Evolutionary conservation across 35 echinoderm and acorn worm species (phyloP).

Genomic region (Strongylocentrotus purpuratus): DNA sequence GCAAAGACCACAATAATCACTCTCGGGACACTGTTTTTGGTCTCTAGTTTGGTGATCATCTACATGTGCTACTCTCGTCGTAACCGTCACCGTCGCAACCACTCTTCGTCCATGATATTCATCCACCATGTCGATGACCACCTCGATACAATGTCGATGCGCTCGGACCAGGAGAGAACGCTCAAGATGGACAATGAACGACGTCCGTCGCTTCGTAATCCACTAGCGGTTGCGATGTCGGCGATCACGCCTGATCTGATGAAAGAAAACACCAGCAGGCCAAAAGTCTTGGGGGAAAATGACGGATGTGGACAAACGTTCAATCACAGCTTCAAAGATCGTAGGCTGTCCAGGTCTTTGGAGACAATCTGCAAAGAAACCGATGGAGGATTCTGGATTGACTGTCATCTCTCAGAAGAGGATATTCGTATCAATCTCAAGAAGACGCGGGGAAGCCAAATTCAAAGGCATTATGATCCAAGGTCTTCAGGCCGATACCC

Average conservation of each 20-base stretch:
- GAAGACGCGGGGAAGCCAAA: neutral
- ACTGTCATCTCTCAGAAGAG: neutral
- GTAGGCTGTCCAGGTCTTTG: neutral
- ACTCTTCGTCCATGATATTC: neutral
- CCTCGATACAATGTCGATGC: neutral
- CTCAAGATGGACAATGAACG: neutral
- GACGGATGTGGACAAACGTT: neutral
- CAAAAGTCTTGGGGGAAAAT: neutral
- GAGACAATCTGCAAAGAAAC: neutral
- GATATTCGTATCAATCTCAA: neutral
- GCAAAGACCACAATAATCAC: neutral
- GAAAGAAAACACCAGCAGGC: neutral
- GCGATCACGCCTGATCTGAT: neutral
- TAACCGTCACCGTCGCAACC: neutral
- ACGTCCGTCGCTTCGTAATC: neutral
- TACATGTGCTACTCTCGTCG: neutral
- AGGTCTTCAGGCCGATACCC: neutral
- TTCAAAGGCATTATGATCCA: neutral
- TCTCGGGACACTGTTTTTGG: neutral
- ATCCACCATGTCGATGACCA: neutral
- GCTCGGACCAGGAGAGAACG: neutral
- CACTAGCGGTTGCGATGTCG: neutral
- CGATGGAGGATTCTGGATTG: neutral
- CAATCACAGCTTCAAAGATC: neutral
- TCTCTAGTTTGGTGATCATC: neutral